Conservation (phyloP, 2,113 vertebrate species). For the Tetrao urogallus region DNA sequence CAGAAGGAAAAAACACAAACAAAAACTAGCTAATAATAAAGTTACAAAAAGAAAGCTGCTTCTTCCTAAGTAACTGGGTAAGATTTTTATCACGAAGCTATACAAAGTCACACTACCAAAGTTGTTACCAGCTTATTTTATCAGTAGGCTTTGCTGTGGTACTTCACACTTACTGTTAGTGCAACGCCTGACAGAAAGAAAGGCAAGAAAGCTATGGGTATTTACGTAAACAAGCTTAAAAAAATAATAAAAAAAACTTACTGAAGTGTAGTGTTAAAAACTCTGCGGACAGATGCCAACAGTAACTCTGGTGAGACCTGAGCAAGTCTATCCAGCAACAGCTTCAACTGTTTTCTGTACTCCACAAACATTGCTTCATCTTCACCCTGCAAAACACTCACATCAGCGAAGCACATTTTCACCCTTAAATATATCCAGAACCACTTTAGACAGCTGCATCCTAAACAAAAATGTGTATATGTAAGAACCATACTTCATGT, state of each 20-base stretch:
- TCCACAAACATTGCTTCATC: slow-evolving; percentile 99
- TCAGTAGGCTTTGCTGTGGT: background rate
- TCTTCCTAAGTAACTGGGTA: background rate
- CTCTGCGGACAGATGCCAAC: slow-evolving; percentile 89
- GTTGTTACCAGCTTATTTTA: background rate
- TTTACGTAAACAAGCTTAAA: background rate
- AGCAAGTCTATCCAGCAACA: slow-evolving; percentile 93
- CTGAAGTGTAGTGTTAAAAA: slow-evolving; percentile 93
- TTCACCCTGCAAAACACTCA: slow-evolving; percentile 84
- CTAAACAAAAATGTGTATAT: background rate
- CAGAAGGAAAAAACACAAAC: background rate
- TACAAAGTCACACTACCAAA: background rate
- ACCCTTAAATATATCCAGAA: background rate
- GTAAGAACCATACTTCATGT: background rate
- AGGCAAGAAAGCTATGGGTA: background rate
- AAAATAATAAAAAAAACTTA: slow-evolving; percentile 69
- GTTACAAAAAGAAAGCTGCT: background rate
- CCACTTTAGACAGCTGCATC: background rate
- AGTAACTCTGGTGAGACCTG: slow-evolving; percentile 96
- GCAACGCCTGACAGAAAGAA: background rate
- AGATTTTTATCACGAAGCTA: background rate
- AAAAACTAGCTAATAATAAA: background rate
- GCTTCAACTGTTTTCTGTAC: slow-evolving; percentile 97
- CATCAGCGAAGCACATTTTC: background rate
- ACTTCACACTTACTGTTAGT: background rate